Percentiles rank a stretch among this genome's conserved stretches.
These are phyloP conservation scores for Ctenicera cuprea DNA, from an alignment of 2,888 invertebrate genomes.

Conservation along the genomic window DNA sequence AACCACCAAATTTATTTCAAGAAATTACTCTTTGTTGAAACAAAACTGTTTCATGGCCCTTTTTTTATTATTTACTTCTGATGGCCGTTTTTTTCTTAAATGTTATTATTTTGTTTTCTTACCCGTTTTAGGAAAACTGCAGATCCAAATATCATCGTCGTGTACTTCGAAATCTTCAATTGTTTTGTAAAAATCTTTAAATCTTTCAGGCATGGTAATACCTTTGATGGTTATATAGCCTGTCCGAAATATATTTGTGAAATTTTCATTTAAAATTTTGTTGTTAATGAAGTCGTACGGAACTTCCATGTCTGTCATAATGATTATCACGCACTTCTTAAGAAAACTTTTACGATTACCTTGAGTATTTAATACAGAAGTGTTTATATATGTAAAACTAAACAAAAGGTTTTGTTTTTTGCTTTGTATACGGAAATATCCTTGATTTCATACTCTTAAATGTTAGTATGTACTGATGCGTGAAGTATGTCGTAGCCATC, in stretches of 20 bases:
- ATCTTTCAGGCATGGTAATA: conserved; percentile 70
- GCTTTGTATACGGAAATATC: conserved; percentile 15
- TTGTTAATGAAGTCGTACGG: conserved; percentile 49
- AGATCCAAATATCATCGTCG: conserved; percentile 75
- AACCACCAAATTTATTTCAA: too few relatives aligned
- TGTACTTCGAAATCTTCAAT: conserved; percentile 72
- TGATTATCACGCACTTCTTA: not conserved
- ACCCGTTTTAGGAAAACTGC: conserved; percentile 77
- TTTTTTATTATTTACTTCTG: too few relatives aligned
- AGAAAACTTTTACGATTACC: not conserved
- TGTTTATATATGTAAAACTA: conserved; percentile 4
- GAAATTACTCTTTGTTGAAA: too few relatives aligned
- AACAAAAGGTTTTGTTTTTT: not conserved
- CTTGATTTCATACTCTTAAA: conserved; percentile 6
- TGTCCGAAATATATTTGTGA: conserved; percentile 62
- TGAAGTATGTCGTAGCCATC: too few relatives aligned
- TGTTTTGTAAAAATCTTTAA: conserved; percentile 67
- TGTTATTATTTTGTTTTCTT: conserved; percentile 49
- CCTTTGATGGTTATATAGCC: conserved; percentile 67
- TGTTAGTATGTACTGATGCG: not conserved
- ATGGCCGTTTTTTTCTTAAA: too few relatives aligned
- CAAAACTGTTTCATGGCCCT: too few relatives aligned
- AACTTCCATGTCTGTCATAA: conserved; percentile 37
- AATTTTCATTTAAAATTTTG: conserved; percentile 62
- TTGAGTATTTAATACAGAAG: not conserved